A percentile compares a stretch with the other conserved stretches of the same genome.
These are phyloP conservation scores for Vanessa atalanta DNA, from an alignment of 1,140 invertebrate genomes.

Conservation along the genomic window DNA sequence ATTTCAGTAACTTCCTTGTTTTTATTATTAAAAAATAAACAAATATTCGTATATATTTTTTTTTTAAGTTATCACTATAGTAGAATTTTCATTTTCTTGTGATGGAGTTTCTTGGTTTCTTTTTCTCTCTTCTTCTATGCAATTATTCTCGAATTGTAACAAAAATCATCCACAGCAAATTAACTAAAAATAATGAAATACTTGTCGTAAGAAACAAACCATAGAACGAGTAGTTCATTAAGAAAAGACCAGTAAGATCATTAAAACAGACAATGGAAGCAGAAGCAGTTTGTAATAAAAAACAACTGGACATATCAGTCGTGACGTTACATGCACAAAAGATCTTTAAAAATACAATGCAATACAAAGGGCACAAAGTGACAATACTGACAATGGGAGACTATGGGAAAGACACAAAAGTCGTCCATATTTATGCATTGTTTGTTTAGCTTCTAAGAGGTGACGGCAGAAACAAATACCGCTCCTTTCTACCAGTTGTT, in stretches of 20 bases:
- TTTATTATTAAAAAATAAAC: not conserved
- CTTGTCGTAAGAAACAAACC: not conserved
- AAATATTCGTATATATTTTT: not conserved
- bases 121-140: no score
- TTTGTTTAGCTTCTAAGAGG: conserved; percentile 74
- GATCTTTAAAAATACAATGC: conserved; percentile 57
- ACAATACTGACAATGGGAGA: conserved; percentile 69
- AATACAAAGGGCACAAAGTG: conserved; percentile 65
- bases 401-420: conserved; percentile 74
- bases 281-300: conserved; percentile 42
- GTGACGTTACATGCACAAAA: conserved; percentile 43
- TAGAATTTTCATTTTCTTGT: not conserved
- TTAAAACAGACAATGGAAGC: conserved; percentile 31
- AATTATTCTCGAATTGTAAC: not conserved
- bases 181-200: not conserved
- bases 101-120: not conserved
- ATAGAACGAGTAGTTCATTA: conserved; percentile 33
- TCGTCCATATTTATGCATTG: conserved; percentile 71
- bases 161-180: not conserved
- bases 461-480: conserved; percentile 76
- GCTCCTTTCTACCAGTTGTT: conserved; percentile 51
- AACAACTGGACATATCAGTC: conserved; percentile 49
- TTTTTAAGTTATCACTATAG: no score
- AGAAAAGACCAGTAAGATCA: conserved; percentile 39
- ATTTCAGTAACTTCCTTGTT: conserved; percentile 7